Evolutionary conservation across 2,888 invertebrate species (phyloP), one percentile per base, ranked within the genome.

Genomic region (Mythimna lalbum): DNA sequence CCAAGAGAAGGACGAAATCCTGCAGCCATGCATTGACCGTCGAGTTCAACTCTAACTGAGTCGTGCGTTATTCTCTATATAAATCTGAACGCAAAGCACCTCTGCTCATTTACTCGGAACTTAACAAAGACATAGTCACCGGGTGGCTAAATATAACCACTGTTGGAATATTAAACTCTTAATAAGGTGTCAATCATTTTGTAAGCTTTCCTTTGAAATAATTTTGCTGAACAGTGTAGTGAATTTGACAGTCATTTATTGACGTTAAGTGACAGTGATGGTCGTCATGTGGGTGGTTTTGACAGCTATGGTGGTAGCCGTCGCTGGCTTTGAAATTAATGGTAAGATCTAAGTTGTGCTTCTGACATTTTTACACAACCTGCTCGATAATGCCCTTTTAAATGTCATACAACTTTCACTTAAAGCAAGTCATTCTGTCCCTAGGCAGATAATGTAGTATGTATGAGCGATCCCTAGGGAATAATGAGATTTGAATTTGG

Each of bases 311-410:
- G 36, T 57, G 21, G 64, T 55, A 19, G 56, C 53, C 12, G 78
- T 27, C 57, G 43, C 56, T 10, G 74, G 78, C 31, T 50, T 81
- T 19, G 50, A 78, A 19, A 36, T 78, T 6, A 70, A 31, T 50
- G 81, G 81, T 82, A 72, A 78, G 36, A 39, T 39, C 4, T 14
- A 0, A 31, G 6, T 33, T 33, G 9, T 33, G 9, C 33, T 33
- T 33, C 33, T n/a, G n/a, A n/a, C n/a, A n/a, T n/a, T n/a, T n/a
- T n/a, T n/a, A n/a, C n/a, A n/a, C n/a, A n/a, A n/a, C n/a, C n/a
- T n/a, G n/a, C n/a, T n/a, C n/a, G n/a, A n/a, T n/a, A n/a, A n/a
- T n/a, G n/a, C n/a, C n/a, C n/a, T n/a, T n/a, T n/a, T n/a, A n/a
- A n/a, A n/a, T n/a, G n/a, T n/a, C n/a, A n/a, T n/a, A n/a, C n/a